Percentiles rank a stretch among this genome's conserved stretches.
phyloP scores from a whole-genome alignment of 2,888 invertebrate species.

The Petrolisthes cinctipes region DNA sequence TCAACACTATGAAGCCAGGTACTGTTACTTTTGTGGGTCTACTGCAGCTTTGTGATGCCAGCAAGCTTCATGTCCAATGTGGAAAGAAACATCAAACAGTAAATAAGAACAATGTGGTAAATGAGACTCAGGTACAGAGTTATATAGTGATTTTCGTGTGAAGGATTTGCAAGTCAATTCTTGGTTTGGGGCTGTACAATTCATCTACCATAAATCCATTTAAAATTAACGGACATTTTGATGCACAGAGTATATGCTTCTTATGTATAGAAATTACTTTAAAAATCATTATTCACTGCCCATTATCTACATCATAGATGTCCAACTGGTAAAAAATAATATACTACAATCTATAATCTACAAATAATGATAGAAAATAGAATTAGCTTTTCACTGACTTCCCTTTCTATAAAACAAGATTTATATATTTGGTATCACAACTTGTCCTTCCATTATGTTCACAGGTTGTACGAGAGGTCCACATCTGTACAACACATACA shows the following conservation, averaged over 20 bases:
- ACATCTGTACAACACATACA: conserved; percentile 26
- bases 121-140: conserved; percentile 58
- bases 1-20: conserved; percentile 11
- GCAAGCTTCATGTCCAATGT: conserved; percentile 35
- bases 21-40: conserved; percentile 10
- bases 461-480: conserved; percentile 26
- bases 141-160: conserved; percentile 46
- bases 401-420: conserved; percentile 54
- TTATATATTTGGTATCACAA: conserved; percentile 63
- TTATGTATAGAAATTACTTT: conserved; percentile 40
- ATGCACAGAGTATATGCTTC: conserved; percentile 61
- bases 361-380: conserved; percentile 64
- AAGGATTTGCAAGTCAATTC: conserved; percentile 24
- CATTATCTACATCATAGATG: conserved; percentile 54
- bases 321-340: conserved; percentile 62
- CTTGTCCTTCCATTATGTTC: conserved; percentile 44
- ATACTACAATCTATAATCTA: conserved; percentile 61
- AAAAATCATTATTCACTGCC: conserved; percentile 54
- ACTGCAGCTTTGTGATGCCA: conserved; percentile 32
- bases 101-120: conserved; percentile 37
- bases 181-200: conserved; percentile 19
- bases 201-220: conserved; percentile 30
- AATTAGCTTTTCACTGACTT: conserved; percentile 52
- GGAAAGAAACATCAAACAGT: conserved; percentile 44
- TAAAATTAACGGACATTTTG: conserved; percentile 44